Evolutionary conservation across 2,888 invertebrate species (phyloP).

Genomic region (Napeogenes sylphis): DNA sequence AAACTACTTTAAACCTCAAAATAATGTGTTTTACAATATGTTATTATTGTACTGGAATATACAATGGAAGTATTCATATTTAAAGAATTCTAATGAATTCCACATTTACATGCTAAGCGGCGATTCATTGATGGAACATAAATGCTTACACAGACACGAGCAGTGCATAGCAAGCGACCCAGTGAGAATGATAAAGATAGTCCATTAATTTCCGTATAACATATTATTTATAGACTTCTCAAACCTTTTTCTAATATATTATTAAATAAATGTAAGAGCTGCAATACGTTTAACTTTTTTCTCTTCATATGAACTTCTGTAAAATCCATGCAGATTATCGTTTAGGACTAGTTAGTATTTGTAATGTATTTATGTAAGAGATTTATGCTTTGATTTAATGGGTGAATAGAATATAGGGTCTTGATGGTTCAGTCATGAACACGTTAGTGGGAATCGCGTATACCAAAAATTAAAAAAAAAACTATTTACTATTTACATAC

Average conservation of each 20-base stretch:
- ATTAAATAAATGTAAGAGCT: conserved; percentile 3
- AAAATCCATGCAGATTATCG: conserved; percentile 88
- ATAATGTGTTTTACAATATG: not conserved
- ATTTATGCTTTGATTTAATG: too few species aligned
- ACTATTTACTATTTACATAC: too few species aligned
- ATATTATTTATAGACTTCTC: not conserved
- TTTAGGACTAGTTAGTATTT: conserved; percentile 67
- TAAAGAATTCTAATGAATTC: conserved; percentile 13
- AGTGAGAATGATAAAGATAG: conserved; percentile 21
- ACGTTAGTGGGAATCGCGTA: too few species aligned
- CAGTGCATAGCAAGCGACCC: conserved; percentile 21
- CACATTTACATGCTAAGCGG: conserved; percentile 23
- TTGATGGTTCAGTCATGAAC: too few species aligned
- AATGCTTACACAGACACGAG: conserved; percentile 12
- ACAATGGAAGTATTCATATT: not conserved
- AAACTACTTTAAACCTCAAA: too few species aligned
- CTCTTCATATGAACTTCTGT: conserved; percentile 86
- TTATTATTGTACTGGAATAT: not conserved
- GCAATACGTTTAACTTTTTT: conserved; percentile 83
- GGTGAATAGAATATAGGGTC: too few species aligned
- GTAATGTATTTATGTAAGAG: too few species aligned
- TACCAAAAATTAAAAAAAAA: too few species aligned
- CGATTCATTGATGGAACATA: conserved; percentile 25
- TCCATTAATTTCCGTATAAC: conserved; percentile 1
- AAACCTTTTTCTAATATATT: not conserved